Base-by-base conservation (phyloP, 2,888 invertebrate genomes). In the Andrena fulva region DNA sequence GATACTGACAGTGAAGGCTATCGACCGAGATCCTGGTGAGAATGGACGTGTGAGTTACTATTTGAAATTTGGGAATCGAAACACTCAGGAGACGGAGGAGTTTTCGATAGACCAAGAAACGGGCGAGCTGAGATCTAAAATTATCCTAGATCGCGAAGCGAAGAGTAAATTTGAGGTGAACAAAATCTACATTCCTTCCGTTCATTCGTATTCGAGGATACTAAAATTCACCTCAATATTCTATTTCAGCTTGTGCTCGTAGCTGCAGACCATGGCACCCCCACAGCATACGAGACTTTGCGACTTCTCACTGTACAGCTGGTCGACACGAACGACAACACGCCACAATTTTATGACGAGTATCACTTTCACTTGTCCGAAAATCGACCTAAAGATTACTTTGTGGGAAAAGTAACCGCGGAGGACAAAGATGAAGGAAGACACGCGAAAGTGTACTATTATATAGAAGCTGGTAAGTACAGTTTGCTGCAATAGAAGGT, bases 11-110 rank as follows among this genome's bases (percentile, higher is more conserved):
- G 97, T 98, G 0, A 96, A 96, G 91, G 98, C 98, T 0, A 95
- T 95, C 0, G 98, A 98, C 91, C 96, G 96, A 86, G 98, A 98
- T 92, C 95, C 95, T 0, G 98, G 98, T 0, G 97, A 97, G 86
- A 98, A 98, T 93, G 98, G 98, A 0, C 95, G 96, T 71, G 95
- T 98, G 0, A 97, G 97, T 1, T 99, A 98, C 94, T 97, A 97
- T 92, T 94, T 98, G 80, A 97, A 97, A 94, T 96, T 97, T 56
- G 96, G 96, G 86, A 97, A 97, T 90, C 95, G 95, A 88, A 97
- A 97, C 89, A 96, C 97, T 0, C 97, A 96, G 82, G 97, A 97
- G 92, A 98, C 98, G 0, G 95, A 96, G 10, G 97, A 98, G 92
- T 99, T 99, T 93, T 95, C 95, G 35, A 97, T 99, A 52, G 96